Base-by-base conservation (phyloP, 2,888 invertebrate genomes). In the Caenorhabditis sp. region DNA sequence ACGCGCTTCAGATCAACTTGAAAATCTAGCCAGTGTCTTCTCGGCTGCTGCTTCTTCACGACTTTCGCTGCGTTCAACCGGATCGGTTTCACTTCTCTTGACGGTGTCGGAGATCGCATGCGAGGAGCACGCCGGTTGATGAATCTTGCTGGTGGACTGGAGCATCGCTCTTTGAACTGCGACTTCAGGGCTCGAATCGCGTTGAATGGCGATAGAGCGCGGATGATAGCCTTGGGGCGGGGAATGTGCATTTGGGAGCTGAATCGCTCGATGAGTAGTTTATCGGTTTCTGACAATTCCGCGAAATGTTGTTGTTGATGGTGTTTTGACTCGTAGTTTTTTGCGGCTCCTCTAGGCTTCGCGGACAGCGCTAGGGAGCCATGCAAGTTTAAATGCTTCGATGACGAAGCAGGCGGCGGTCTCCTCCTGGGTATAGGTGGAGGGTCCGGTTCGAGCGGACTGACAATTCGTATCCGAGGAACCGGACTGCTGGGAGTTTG, bases 291-390 rank as follows among this genome's bases (percentile, higher is more conserved):
- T 74, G 86, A 86, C 82, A 86, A 84, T 77, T 85, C 85, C 85
- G 85, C 84, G 85, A 84, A 82, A 58, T 56, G 56, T 66, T 63
- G 80, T 31, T 79, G 69, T 77, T 75, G 47, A 6, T 47, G 47
- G 19, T 47, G 66, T 79, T 68, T 51, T 63, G 81, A 85, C 83
- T 85, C 82, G 74, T 81, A 82, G 68, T 66, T 76, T 75, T 80
- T 80, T 47, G 61, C 58, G 82, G 83, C 87, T 82, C 84, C 85
- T 75, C 85, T 85, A 87, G 86, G 80, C 88, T 85, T 89, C 89
- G 85, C 89, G 89, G 86, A 74, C 64, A 81, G 87, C 77, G 63
- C 87, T 86, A 85, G 86, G 86, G 87, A 86, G 85, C 84, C 86
- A 76, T 83, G 86, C 85, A 85, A 86, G 86, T 86, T 86, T 85